A percentile compares a stretch with the other conserved stretches of the same genome.
phyloP scores from a whole-genome alignment of 2,888 invertebrate species.

The Tillus elongatus region DNA sequence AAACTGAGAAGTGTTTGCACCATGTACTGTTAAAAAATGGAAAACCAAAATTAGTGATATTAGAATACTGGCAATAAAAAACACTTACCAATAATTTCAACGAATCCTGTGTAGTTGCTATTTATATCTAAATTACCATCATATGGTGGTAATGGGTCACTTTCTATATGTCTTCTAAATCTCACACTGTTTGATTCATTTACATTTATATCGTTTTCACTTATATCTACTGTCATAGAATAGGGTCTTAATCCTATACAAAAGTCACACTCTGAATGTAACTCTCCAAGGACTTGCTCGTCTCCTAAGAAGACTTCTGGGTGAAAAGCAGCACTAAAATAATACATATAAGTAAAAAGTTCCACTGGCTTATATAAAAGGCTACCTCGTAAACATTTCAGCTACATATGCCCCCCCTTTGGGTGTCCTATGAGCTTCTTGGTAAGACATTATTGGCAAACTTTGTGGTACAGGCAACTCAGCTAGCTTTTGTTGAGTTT shows the following conservation, averaged over 20 bases:
- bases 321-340: conserved; percentile 49
- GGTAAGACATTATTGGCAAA: conserved; percentile 61
- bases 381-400: conserved; percentile 75
- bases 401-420: conserved; percentile 73
- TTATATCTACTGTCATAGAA: conserved; percentile 32
- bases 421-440: conserved; percentile 60
- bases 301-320: conserved; percentile 69
- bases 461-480: conserved; percentile 61
- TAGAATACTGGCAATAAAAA: conserved; percentile 14
- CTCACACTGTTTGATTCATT: conserved; percentile 18
- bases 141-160: conserved; percentile 43
- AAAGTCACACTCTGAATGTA: conserved; percentile 40
- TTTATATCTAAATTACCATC: conserved; percentile 69
- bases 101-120: conserved; percentile 77
- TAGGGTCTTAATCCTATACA: conserved; percentile 46
- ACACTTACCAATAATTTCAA: conserved; percentile 69
- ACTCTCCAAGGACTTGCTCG: conserved; percentile 41
- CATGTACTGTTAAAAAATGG: conserved; percentile 41
- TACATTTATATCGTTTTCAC: conserved; percentile 21
- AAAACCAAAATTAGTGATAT: conserved; percentile 9
- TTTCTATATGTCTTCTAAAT: conserved; percentile 32
- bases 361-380: no score
- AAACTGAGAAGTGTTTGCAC: conserved; percentile 40
- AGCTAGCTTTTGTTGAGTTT: conserved; percentile 51
- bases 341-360: not conserved